Evolutionary conservation across 2,888 invertebrate genomes (phyloP), one percentile per base, ranked within the genome.

Genomic region (Drosophila anceps): DNA sequence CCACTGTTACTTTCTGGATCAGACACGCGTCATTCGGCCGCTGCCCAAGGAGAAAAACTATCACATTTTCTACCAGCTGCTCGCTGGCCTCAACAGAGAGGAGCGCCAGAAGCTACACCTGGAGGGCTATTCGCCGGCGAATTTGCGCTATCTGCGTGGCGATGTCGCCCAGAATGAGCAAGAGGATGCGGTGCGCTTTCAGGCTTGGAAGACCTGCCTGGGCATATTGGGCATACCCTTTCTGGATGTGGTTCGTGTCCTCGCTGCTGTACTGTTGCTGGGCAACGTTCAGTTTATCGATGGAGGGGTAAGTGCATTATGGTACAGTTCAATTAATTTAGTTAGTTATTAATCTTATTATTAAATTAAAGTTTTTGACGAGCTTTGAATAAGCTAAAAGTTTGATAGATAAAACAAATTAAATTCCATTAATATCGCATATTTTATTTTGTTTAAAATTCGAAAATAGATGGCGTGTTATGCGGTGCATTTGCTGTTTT

Each of bases 41-140:
- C 94, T 97, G 84, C 95, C 96, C 18, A 96, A 96, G 90, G 98
- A 98, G 93, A 97, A 98, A 92, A 98, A 98, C 94, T 98, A 98
- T 93, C 98, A 98, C 93, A 98, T 98, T 89, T 98, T 98, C 94
- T 98, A 98, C 94, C 98, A 98, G 94, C 96, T 98, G 96, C 93
- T 97, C 59, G 98, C 98, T 20, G 98, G 98, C 0, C 94, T 98
- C 31, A 95, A 96, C 48, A 94, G 95, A 61, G 98, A 98, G 81
- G 98, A 98, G 92, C 94, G 96, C 92, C 95, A 96, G 20, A 97
- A 97, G 93, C 94, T 98, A 35, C 97, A 98, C 93, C 94, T 98
- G 85, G 97, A 97, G 90, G 97, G 97, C 7, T 97, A 97, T 92
- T 95, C 96, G 44, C 94, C 97, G 15, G 95, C 96, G 72, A 98